These are phyloP conservation scores for Syngnathus typhle DNA, from an alignment of 2,113 vertebrate species.

Conservation along the genomic window DNA sequence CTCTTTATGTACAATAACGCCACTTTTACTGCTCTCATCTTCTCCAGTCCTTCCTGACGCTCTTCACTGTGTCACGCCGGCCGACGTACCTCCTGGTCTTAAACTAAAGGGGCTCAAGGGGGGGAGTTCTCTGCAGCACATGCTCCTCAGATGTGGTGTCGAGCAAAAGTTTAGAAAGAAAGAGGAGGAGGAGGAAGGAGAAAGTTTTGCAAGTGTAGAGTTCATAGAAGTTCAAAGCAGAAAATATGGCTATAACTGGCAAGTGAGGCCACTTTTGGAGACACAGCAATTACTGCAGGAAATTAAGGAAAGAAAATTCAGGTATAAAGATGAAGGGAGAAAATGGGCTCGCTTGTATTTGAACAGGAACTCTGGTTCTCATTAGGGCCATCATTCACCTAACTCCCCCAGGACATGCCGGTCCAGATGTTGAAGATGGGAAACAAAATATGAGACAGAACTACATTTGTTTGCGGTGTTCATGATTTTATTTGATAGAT, in stretches of 20 bases:
- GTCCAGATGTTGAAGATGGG: slow-evolving; percentile 49
- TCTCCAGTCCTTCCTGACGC: slow-evolving; percentile 16
- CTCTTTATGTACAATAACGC: slow-evolving; percentile 20
- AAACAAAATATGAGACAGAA: slow-evolving; percentile 48
- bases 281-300: slow-evolving; percentile 6
- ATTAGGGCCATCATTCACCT: slow-evolving; percentile 42
- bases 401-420: slow-evolving; percentile 22
- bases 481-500: background rate
- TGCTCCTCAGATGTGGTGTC: slow-evolving; percentile 69
- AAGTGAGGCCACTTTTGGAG: slow-evolving; percentile 1
- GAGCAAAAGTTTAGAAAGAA: slow-evolving; percentile 33
- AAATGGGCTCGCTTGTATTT: slow-evolving; percentile 17
- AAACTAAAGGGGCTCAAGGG: slow-evolving; percentile 50
- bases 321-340: slow-evolving; percentile 10
- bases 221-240: slow-evolving; percentile 11
- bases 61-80: slow-evolving; percentile 24
- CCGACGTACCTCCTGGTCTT: slow-evolving; percentile 51
- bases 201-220: slow-evolving; percentile 16
- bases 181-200: slow-evolving; percentile 27
- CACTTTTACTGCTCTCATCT: slow-evolving; percentile 26
- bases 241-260: background rate
- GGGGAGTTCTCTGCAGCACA: slow-evolving; percentile 69
- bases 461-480: background rate
- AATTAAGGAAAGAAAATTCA: background rate
- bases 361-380: slow-evolving; percentile 64